Evolutionary conservation across 2,113 vertebrate species (phyloP), one percentile per base, ranked within the genome.

Genomic region (Chaenogobius annularis): DNA sequence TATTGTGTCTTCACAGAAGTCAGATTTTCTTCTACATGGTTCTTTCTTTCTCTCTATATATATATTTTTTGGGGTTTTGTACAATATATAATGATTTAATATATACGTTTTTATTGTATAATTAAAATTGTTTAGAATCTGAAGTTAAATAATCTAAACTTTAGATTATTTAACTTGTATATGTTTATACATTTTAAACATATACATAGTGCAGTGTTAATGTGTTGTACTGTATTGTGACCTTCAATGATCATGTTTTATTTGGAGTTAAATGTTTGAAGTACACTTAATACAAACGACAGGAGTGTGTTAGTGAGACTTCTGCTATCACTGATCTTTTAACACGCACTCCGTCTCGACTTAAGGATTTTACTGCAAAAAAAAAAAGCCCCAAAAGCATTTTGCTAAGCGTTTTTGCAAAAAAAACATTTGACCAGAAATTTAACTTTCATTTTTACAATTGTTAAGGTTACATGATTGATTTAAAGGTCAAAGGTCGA

Each of bases 401-500:
- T 31, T 31, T 31, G 26, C 4, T 1, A 31, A 31, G 26, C 26
- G 26, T 10, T 10, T 58, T 6, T 58, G 22, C 14, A 5, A 26
- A 10, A 58, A 26, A 19, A 70, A 22, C 5, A 9, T 22, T 31
- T 43, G 37, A 65, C 43, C 3, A 55, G 56, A 11, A 68, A n/a
- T n/a, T 15, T 35, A 31, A 67, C 46, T 31, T 37, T 11, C 8
- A 20, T 43, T 19, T 3, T 47, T 43, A 7, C 68, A n/a, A 8
- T 77, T 76, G 64, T 44, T 64, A 43, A 77, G 13, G 12, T 64
- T 66, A 46, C 6, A 22, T 47, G 65, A 74, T 68, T 72, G 61
- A 46, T 73, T 66, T 80, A 46, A 7, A 56, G 76, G 84, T 86
- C 5, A 85, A 90, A 88, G 87, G 70, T 84, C 71, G 46, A 79